Conservation (phyloP, 1,140 invertebrate genomes). For the Papilio helenus region DNA sequence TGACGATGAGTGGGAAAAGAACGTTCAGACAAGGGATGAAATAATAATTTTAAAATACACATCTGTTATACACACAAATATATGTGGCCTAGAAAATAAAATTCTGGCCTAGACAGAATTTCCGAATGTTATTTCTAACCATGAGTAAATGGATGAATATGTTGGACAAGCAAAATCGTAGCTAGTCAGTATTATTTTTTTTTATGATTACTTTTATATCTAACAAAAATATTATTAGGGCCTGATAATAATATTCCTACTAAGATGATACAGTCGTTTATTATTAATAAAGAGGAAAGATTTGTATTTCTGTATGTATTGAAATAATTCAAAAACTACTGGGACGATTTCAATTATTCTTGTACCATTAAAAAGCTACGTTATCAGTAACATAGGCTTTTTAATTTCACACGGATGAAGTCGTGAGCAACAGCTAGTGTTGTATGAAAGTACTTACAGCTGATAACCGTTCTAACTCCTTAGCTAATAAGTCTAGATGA, state of each 20-base stretch:
- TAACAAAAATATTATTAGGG: background rate
- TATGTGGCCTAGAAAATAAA: background rate
- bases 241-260: too few species aligned
- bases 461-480: conserved; percentile 16
- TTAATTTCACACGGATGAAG: too few species aligned
- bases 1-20: background rate
- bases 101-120: background rate
- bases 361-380: too few species aligned
- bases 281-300: too few species aligned
- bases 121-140: background rate
- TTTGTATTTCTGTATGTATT: too few species aligned
- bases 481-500: background rate
- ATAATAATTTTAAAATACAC: background rate
- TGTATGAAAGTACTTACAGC: conserved; percentile 9
- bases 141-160: background rate
- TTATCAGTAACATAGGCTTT: too few species aligned
- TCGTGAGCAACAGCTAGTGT: too few species aligned
- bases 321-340: too few species aligned
- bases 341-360: too few species aligned
- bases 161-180: too few species aligned
- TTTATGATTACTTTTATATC: background rate
- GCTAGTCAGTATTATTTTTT: background rate
- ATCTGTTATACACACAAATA: background rate
- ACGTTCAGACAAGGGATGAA: background rate
- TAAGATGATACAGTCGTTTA: too few species aligned